A percentile compares a stretch with the other conserved stretches of the same genome.
These are phyloP conservation scores for Hydrotaea cyrtoneurina DNA, from an alignment of 2,888 invertebrate species.

Conservation along the genomic window DNA sequence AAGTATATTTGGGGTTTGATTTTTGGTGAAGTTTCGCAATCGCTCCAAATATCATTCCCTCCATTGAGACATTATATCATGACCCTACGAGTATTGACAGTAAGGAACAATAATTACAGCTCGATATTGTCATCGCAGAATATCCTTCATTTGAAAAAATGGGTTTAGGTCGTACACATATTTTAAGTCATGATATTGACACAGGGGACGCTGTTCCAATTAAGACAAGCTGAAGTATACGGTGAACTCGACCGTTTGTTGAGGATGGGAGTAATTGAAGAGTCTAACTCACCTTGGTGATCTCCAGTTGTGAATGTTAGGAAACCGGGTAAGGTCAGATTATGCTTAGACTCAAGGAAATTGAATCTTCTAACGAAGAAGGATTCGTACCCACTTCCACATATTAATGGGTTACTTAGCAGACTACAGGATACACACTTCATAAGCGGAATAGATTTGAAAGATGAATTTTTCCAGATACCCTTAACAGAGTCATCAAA, in stretches of 20 bases:
- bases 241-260: conserved; percentile 55
- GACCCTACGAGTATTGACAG: neutral
- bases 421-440: no score
- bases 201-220: conserved; percentile 20
- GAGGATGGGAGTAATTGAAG: conserved; percentile 52
- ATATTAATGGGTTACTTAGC: no score
- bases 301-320: no score
- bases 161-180: conserved; percentile 22
- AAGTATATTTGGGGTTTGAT: conserved; percentile 7
- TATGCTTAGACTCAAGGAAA: no score
- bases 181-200: conserved; percentile 20
- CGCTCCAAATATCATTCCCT: neutral
- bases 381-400: no score
- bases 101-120: neutral
- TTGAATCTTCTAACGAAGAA: no score
- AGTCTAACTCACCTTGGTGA: conserved; percentile 48
- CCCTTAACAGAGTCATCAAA: no score
- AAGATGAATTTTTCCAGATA: no score
- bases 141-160: conserved; percentile 29
- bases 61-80: neutral
- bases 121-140: conserved; percentile 1
- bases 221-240: conserved; percentile 51
- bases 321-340: no score
- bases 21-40: conserved; percentile 4
- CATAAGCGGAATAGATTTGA: no score